Base-by-base conservation (phyloP, 2,113 vertebrate species). In the Leucopsar rothschildi region DNA sequence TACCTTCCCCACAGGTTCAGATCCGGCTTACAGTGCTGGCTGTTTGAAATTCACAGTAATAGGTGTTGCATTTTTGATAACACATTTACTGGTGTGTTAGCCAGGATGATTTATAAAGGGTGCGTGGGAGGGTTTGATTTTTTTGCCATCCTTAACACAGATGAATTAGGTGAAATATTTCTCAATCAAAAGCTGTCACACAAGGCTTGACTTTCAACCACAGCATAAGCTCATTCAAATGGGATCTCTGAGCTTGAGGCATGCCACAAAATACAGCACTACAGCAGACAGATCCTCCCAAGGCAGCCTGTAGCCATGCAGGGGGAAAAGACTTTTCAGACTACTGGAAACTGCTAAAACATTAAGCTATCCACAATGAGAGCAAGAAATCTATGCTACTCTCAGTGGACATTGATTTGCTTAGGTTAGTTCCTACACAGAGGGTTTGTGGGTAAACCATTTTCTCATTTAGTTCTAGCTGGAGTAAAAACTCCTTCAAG, bases 131-230 rank as follows among this genome's bases (percentile, higher is more conserved):
- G 40, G 64, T 92, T 92, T 95, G 65, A 87, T 92, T 93, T 95
- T 97, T 97, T 94, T 96, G 82, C 93, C 85, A 88, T 90, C 68
- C 25, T 96, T 96, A 96, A 96, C 80, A 60, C 47, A 90, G 92
- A 97, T 86, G 81, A 95, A 93, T 96, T 96, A 91, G 81, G 82
- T 90, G 78, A 96, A 97, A 88, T 94, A 93, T 93, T 96, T 96
- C 91, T 97, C 78, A 64, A 20, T 90, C 90, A 94, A 71, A 89
- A 86, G 37, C 55, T 92, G 82, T 81, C 83, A 80, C 63, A 42
- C 37, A 84, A 82, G 77, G 42, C 64, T 93, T 81, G 65, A 59
- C 83, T 97, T 87, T 88, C 65, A 91, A 49, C n/a, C 59, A 55
- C 85, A 82, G 77, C 47, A 50, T 16, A 72, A 42, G 21, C 83